Evolutionary conservation across 2,888 invertebrate species (phyloP).

Genomic region (Heliconius ismenius): DNA sequence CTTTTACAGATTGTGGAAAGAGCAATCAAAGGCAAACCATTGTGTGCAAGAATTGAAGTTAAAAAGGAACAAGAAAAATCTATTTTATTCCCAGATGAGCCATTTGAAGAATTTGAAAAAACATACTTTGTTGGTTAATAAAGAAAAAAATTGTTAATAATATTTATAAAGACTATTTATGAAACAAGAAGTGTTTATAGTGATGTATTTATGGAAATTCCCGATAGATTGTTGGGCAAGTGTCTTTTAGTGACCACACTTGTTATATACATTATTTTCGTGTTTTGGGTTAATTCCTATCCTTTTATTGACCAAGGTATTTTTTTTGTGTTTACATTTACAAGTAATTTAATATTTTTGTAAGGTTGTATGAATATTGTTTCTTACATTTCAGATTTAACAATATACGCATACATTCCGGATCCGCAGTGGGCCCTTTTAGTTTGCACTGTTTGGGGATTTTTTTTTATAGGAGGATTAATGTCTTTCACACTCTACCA

Average conservation of each 20-base stretch:
- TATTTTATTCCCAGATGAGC: slow-evolving; percentile 84
- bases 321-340: slow-evolving; percentile 4
- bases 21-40: slow-evolving; percentile 78
- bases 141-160: not conserved
- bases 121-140: slow-evolving; percentile 82
- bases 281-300: slow-evolving; percentile 85
- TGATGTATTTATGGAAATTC: slow-evolving; percentile 74
- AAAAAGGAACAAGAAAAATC: slow-evolving; percentile 77
- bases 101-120: slow-evolving; percentile 84
- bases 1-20: slow-evolving; percentile 79
- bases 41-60: slow-evolving; percentile 64
- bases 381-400: slow-evolving; percentile 67
- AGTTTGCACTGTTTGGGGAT: slow-evolving; percentile 82
- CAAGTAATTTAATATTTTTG: no score
- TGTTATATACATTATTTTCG: slow-evolving; percentile 80
- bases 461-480: slow-evolving; percentile 85
- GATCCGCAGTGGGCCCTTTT: slow-evolving; percentile 82
- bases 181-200: not conserved
- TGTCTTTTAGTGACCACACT: slow-evolving; percentile 78
- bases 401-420: slow-evolving; percentile 77
- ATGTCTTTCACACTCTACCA: slow-evolving; percentile 84
- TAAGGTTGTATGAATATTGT: no score
- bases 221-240: slow-evolving; percentile 83
- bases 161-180: not conserved
- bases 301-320: slow-evolving; percentile 85